Conservation (phyloP, 2,888 invertebrate species). For the Sinentomon sp. region DNA sequence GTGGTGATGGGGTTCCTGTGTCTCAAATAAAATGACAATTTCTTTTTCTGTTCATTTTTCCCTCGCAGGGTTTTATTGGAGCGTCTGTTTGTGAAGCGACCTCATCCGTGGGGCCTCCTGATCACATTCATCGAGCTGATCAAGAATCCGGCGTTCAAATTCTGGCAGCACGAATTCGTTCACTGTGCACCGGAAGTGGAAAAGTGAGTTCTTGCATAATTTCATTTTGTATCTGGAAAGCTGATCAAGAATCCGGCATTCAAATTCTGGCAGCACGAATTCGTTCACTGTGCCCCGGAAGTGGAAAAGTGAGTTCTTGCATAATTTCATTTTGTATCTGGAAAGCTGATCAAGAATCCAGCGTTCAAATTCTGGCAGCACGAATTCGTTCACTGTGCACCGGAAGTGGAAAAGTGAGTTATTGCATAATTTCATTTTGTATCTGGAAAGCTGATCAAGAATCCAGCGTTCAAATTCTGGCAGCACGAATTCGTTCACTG, state of each 20-base stretch:
- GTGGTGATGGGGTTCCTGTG: no score
- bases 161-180: conserved; percentile 98
- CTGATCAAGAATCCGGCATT: conserved; percentile 93
- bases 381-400: conserved; percentile 97
- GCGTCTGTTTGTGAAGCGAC: conserved; percentile 85
- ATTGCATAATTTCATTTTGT: no score
- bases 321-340: no score
- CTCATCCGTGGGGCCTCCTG: conserved; percentile 95
- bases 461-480: conserved; percentile 96
- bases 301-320: no score
- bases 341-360: conserved; percentile 94
- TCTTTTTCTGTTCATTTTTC: conserved; percentile 8
- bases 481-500: conserved; percentile 97
- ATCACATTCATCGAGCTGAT: conserved; percentile 98
- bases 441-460: conserved; percentile 95
- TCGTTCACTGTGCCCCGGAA: conserved; percentile 97
- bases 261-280: conserved; percentile 97
- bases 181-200: conserved; percentile 98
- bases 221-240: no score
- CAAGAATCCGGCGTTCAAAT: conserved; percentile 91
- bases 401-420: conserved; percentile 99
- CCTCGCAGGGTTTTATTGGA: conserved; percentile 80
- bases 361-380: conserved; percentile 97
- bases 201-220: no score
- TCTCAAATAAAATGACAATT: no score